A percentile compares a stretch with the other conserved stretches of the same genome.
phyloP scores from a whole-genome alignment of 2,888 invertebrate species.

The Neoscelio sp. region DNA sequence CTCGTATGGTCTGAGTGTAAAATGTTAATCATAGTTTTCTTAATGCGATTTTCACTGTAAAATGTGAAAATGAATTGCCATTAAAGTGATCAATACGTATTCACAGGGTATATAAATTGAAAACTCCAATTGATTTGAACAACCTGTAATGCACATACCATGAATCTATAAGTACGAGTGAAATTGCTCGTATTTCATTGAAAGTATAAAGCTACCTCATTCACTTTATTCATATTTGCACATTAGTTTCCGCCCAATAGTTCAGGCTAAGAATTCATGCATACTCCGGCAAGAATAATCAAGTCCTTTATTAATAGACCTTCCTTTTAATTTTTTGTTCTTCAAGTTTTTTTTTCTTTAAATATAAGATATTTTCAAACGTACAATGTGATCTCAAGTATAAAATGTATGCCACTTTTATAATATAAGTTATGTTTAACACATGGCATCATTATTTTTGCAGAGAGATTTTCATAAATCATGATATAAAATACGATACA shows the following conservation, averaged over 20 bases:
- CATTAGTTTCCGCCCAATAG: constrained; percentile 81
- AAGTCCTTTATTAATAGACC: constrained; percentile 50
- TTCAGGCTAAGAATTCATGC: constrained; percentile 74
- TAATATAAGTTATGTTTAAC: too few species aligned
- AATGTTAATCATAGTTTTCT: constrained; percentile 18
- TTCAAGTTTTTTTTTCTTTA: too few species aligned
- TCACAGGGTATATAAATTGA: constrained; percentile 47
- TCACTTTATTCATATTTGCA: constrained; percentile 80
- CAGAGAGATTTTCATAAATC: too few species aligned
- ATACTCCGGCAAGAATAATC: constrained; percentile 16
- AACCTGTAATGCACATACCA: constrained; percentile 40
- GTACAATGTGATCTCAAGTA: too few species aligned
- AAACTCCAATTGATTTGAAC: constrained; percentile 36
- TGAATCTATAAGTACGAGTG: constrained; percentile 18
- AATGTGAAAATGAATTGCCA: constrained; percentile 56
- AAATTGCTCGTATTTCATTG: constrained; percentile 77
- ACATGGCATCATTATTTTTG: too few species aligned
- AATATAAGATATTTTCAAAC: too few species aligned
- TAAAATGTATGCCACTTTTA: too few species aligned
- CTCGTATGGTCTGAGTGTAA: constrained; percentile 19
- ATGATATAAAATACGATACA: neutral
- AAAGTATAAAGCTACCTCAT: constrained; percentile 79
- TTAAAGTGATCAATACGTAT: constrained; percentile 44
- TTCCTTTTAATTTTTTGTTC: too few species aligned
- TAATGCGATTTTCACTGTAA: constrained; percentile 41